Conservation (phyloP, 2,888 invertebrate genomes). For the Troilus luridus region DNA sequence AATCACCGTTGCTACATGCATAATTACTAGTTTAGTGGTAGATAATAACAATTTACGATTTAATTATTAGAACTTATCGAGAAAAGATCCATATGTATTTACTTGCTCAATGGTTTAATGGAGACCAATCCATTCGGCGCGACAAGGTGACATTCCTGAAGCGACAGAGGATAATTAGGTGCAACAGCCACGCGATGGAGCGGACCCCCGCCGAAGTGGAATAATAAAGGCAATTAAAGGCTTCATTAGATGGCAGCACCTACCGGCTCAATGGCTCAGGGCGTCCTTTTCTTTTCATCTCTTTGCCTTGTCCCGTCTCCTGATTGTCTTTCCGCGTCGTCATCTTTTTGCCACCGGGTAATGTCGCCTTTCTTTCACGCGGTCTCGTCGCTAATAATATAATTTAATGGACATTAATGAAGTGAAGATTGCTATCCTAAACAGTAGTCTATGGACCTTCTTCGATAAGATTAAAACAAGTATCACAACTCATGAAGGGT, state of each 20-base stretch:
- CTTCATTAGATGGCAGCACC: slow-evolving; percentile 7
- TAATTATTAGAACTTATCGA: too few relatives aligned
- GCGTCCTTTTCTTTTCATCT: slow-evolving; percentile 7
- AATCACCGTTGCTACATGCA: too few relatives aligned
- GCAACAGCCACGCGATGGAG: neutral
- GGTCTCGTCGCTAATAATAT: neutral
- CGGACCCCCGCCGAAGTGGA: neutral
- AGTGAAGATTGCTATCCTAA: neutral
- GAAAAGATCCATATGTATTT: too few relatives aligned
- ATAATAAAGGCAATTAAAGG: slow-evolving; percentile 33
- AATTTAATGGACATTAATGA: neutral
- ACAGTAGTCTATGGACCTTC: too few relatives aligned
- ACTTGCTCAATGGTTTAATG: too few relatives aligned
- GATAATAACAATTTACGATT: too few relatives aligned
- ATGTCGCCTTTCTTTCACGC: neutral
- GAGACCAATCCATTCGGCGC: neutral
- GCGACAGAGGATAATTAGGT: neutral
- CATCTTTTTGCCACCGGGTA: slow-evolving; percentile 21
- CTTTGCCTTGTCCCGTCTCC: slow-evolving; percentile 39
- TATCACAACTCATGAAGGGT: too few relatives aligned
- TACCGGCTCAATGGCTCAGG: slow-evolving; percentile 20
- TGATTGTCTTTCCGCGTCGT: slow-evolving; percentile 33
- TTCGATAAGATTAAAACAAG: too few relatives aligned
- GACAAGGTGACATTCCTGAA: slow-evolving; percentile 6
- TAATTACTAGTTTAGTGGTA: too few relatives aligned